Conservation (phyloP, 2,797 vertebrate genomes). For the Neomorphus geoffroyi region DNA sequence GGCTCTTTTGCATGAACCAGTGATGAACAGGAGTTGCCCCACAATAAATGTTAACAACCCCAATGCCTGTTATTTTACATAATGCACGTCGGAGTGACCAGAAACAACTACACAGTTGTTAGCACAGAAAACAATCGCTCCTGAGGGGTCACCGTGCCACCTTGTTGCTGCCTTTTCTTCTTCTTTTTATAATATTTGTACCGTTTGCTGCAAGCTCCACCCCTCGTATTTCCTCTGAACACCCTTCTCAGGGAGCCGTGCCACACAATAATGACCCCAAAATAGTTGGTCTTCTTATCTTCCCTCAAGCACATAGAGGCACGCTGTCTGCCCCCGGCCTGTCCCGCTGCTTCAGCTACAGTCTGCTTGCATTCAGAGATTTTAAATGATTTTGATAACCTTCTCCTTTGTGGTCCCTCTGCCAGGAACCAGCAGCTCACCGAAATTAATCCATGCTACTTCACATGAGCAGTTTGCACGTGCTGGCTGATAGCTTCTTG, state of each 20-base stretch:
- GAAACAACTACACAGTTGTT: not conserved
- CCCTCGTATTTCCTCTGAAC: not conserved
- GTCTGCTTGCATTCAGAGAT: not conserved
- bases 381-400: constrained; percentile 14
- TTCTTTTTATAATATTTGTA: not conserved
- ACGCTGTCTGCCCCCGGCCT: not conserved
- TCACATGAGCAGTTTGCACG: not conserved
- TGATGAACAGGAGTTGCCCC: not conserved
- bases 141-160: not conserved
- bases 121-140: not conserved
- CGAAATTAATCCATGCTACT: constrained; percentile 16
- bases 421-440: constrained; percentile 6
- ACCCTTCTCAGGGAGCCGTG: not conserved
- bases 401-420: constrained; percentile 34
- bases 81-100: not conserved
- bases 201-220: not conserved
- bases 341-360: not conserved
- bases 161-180: not conserved
- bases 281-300: not conserved
- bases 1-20: not conserved
- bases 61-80: not conserved
- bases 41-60: not conserved
- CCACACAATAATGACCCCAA: not conserved
- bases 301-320: not conserved
- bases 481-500: not conserved